Base-by-base conservation (phyloP, 2,797 vertebrate species). In the Malacoctenus gilli region DNA sequence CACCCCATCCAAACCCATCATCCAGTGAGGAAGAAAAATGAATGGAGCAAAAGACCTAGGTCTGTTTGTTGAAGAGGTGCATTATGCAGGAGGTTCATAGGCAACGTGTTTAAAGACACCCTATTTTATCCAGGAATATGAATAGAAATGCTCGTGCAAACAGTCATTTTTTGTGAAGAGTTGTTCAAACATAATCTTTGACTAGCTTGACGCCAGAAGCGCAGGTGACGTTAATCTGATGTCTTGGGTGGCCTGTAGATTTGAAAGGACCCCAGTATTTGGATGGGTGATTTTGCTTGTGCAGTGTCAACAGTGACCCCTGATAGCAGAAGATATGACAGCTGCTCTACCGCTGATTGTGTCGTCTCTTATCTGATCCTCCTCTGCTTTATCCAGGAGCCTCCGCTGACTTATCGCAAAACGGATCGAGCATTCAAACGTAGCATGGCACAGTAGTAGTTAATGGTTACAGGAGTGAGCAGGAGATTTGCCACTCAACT, bases 251-350 rank as follows among this genome's bases (percentile, higher is more conserved):
- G 16, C 7, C 7, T 12, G 21, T 13, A n/a, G 8, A 9, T 23
- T 47, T 48, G n/a, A 59, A 59, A 37, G 48, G 4, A 11, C 5
- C 18, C 18, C 9, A 40, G 67, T 59, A 23, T 38, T 64, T 13
- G 23, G 31, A 41, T 36, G 8, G 35, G 16, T 23, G 30, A 19
- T 32, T 20, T 6, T 23, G 64, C 31, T 18, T n/a, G 9, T 34
- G 51, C n/a, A 23, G 49, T 15, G 18, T 28, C 37, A 36, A 31
- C 19, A 40, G 36, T 37, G 23, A 40, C 42, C 12, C 15, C 42
- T 13, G 51, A 57, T 30, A 41, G 2, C 20, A 55, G 46, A 10
- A 30, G 16, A 20, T 52, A 34, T 40, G 52, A 57, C 39, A 55
- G 28, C 44, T 38, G 25, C 16, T 39, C 43, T 40, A 23, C 48